Evolutionary conservation across 2,113 vertebrate species (phyloP).

Genomic region (Cranoglanis bouderius): DNA sequence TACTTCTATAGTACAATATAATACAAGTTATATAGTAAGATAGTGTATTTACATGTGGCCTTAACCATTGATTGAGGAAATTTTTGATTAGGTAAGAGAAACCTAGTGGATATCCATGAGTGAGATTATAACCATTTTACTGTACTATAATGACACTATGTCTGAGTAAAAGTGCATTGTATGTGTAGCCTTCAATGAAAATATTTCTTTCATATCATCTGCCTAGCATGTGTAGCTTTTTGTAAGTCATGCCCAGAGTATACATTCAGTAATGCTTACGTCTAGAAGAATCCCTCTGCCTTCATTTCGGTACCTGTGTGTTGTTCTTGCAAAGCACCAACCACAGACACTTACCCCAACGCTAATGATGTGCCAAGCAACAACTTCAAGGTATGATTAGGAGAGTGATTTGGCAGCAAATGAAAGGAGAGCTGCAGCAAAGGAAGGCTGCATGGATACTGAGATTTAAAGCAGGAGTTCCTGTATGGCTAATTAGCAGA

Average conservation of each 20-base stretch:
- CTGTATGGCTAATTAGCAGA: slow-evolving; percentile 56
- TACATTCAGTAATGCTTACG: neutral
- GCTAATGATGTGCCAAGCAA: slow-evolving; percentile 59
- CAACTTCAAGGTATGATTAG: slow-evolving; percentile 57
- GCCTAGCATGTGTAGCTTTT: slow-evolving; percentile 11
- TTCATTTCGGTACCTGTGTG: neutral
- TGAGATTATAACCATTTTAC: neutral
- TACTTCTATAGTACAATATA: neutral
- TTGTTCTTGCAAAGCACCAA: slow-evolving; percentile 19
- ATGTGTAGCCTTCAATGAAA: neutral
- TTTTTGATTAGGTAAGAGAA: neutral
- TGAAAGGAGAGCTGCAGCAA: slow-evolving; percentile 54
- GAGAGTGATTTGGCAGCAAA: slow-evolving; percentile 48
- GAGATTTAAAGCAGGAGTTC: slow-evolving; percentile 43
- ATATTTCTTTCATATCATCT: slow-evolving; percentile 23
- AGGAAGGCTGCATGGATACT: slow-evolving; percentile 29
- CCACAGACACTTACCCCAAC: slow-evolving; percentile 56
- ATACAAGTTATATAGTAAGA: neutral
- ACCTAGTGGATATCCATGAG: neutral
- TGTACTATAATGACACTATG: neutral
- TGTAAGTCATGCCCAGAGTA: neutral
- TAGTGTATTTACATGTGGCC: neutral
- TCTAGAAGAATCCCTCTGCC: slow-evolving; percentile 3
- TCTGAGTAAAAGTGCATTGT: too few species aligned
- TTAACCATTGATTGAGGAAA: neutral